Percentiles rank a stretch among this genome's conserved stretches.
Conservation (phyloP, 2,113 vertebrate species). For the Gobius niger region DNA sequence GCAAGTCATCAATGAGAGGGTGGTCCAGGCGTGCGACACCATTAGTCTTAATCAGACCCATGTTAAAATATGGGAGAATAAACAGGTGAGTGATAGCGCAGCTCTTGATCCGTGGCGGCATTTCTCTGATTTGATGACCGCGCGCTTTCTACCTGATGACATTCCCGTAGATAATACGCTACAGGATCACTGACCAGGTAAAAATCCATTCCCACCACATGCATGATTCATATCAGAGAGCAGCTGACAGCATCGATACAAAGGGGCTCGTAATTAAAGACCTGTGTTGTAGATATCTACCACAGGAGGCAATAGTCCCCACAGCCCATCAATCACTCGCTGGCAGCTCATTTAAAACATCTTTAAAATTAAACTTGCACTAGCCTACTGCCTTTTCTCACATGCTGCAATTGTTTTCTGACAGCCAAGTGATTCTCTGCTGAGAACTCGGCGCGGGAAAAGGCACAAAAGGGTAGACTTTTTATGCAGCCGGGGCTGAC, state of each 20-base stretch:
- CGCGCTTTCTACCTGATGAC: constrained; percentile 52
- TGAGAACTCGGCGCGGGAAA: constrained; percentile 39
- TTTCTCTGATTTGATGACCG: constrained; percentile 58
- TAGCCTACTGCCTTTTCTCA: constrained; percentile 46
- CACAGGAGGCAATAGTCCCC: constrained; percentile 39
- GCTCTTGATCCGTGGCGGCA: constrained; percentile 32
- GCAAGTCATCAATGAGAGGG: constrained; percentile 35
- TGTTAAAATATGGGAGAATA: constrained; percentile 38
- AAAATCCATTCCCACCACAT: constrained; percentile 54
- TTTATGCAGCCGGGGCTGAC: constrained; percentile 52
- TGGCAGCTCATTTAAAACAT: constrained; percentile 71
- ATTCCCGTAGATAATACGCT: constrained; percentile 40
- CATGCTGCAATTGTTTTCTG: constrained; percentile 69
- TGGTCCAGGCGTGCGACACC: constrained; percentile 27
- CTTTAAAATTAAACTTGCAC: constrained; percentile 71
- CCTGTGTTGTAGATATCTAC: constrained; percentile 46
- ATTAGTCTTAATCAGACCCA: constrained; percentile 64
- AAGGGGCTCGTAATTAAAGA: constrained; percentile 64
- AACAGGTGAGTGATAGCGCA: constrained; percentile 47
- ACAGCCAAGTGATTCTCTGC: constrained; percentile 65
- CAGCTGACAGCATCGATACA: constrained; percentile 65
- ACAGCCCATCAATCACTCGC: constrained; percentile 63
- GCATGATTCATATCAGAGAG: constrained; percentile 58
- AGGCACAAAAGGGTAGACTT: constrained; percentile 47
- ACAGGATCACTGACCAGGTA: constrained; percentile 37